Base-by-base conservation (phyloP, 2,797 vertebrate genomes). In the Eulemur coronatus region DNA sequence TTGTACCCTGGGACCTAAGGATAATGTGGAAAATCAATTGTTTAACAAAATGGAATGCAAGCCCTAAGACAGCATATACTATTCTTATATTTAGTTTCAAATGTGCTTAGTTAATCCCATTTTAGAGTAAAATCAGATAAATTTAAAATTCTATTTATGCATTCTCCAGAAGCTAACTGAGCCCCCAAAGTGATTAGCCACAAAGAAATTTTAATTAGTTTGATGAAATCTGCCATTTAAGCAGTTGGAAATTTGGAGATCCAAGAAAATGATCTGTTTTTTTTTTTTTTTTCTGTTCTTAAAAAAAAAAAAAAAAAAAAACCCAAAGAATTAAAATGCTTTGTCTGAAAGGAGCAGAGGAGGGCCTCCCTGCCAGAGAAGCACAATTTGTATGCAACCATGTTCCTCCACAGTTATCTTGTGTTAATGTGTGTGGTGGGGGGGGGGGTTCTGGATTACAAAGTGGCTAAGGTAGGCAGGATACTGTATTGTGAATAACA, bases 11-110 rank as follows among this genome's bases (percentile, higher is more conserved):
- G 10, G 43, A 97, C 95, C 97, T 97, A 86, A 97, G 96, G 98
- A 97, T 97, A 98, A 98, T 97, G 96, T 76, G 95, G 89, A 97
- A 98, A 98, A 98, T 98, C 97, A 97, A 98, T 98, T 97, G 84
- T 97, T 98, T 97, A 97, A 97, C 97, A 97, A 97, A 98, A 97
- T 90, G 72, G 86, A 97, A 98, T 87, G 87, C 79, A 87, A 88
- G 73, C 67, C 95, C 76, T 52, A 87, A 69, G 84, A 3, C 95
- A 86, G 48, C 76, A 82, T 14, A 61, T 14, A 11, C 17, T 75
- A n/a, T 78, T 93, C 90, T 91, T 28, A 2, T 12, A 26, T 57
- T 11, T 63, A 61, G 72, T 95, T 97, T 85, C 61, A 92, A 96
- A 97, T 35, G 26, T 57, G 57, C 41, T 85, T 5, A 70, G 91